phyloP scores from a whole-genome alignment of 2,888 invertebrate genomes.

The Gonocerus acuteangulatus region DNA sequence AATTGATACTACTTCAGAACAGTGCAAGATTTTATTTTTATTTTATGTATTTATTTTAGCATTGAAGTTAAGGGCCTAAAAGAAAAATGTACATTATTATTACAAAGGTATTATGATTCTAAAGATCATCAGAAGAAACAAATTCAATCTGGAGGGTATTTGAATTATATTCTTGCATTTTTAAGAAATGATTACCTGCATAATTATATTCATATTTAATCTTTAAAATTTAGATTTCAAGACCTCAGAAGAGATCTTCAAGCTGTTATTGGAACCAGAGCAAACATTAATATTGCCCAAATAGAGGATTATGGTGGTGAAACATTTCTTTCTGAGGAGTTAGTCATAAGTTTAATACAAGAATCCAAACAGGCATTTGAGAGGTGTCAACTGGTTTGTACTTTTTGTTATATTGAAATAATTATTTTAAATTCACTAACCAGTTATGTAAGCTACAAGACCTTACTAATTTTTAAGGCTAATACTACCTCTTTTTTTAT shows the following conservation, averaged over 20 bases:
- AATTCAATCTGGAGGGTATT: conserved; percentile 73
- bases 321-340: conserved; percentile 89
- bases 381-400: conserved; percentile 68
- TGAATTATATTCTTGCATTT: conserved; percentile 15
- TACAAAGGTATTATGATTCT: conserved; percentile 81
- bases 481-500: too few relatives aligned
- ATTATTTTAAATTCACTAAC: too few relatives aligned
- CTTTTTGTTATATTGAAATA: background rate
- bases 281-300: conserved; percentile 87
- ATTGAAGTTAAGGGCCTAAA: conserved; percentile 70
- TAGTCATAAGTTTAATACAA: conserved; percentile 83
- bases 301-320: conserved; percentile 96
- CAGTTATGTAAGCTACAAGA: too few relatives aligned
- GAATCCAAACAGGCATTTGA: conserved; percentile 85
- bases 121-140: conserved; percentile 93
- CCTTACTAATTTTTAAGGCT: background rate
- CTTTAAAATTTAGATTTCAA: conserved; percentile 52
- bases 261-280: conserved; percentile 81
- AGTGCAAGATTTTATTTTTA: too few relatives aligned
- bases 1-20: too few relatives aligned
- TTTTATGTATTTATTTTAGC: conserved; percentile 44
- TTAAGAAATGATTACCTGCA: background rate
- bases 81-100: conserved; percentile 63
- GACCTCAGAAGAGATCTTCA: conserved; percentile 88
- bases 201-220: background rate